Conservation (phyloP, 2,113 vertebrate genomes). For the Paramisgurnus dabryanus region DNA sequence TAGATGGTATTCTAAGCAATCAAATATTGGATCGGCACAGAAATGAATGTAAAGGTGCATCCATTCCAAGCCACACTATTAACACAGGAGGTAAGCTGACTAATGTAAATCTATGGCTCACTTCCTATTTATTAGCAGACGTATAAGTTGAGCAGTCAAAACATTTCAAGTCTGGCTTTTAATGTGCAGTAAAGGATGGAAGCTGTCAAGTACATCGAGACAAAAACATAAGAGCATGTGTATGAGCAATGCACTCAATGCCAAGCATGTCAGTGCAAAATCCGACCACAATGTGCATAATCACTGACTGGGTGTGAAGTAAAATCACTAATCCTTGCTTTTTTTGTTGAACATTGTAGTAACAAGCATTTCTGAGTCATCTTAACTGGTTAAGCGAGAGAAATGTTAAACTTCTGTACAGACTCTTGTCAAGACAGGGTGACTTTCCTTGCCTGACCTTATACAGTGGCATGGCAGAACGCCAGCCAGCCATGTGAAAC, state of each 20-base stretch:
- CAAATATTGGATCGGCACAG: too few relatives aligned
- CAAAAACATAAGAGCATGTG: conserved; percentile 58
- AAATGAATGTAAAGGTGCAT: too few relatives aligned
- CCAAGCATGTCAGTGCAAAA: neutral
- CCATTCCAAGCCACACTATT: neutral
- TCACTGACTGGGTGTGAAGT: neutral
- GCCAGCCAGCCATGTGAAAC: conserved; percentile 24
- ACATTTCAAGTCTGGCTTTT: conserved; percentile 45
- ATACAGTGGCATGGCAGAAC: neutral
- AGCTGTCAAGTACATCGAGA: conserved; percentile 29
- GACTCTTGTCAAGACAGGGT: neutral
- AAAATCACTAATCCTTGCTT: conserved; percentile 10
- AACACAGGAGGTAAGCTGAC: too few relatives aligned
- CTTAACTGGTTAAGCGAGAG: too few relatives aligned
- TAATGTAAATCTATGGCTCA: neutral
- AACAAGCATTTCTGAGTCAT: too few relatives aligned
- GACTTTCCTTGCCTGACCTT: conserved; percentile 10
- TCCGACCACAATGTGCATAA: neutral
- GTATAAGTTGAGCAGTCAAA: conserved; percentile 40
- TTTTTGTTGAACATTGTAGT: neutral
- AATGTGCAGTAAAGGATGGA: conserved; percentile 19
- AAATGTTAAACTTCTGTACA: neutral
- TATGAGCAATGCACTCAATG: neutral
- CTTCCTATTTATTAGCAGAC: conserved; percentile 42
- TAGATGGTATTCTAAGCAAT: too few relatives aligned